Evolutionary conservation across 2,797 vertebrate species (phyloP).

Genomic region (Benthosema pterotum): DNA sequence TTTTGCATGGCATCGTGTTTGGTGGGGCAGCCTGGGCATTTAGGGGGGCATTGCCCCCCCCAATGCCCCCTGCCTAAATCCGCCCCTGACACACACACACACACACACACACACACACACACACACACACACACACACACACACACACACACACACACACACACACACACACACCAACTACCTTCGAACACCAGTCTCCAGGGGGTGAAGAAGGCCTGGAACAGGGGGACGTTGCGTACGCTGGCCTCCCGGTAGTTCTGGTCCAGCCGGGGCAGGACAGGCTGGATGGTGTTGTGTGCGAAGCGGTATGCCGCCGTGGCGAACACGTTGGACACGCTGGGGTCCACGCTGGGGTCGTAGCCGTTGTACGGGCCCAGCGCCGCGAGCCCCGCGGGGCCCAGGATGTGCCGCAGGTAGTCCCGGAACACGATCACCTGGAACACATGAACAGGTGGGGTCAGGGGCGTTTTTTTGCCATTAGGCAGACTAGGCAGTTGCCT

Average conservation of each 20-base stretch:
- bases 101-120: no score
- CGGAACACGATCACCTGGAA: slow-evolving; percentile 86
- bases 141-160: no score
- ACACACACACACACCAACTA: no score
- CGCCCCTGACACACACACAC: no score
- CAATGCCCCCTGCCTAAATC: no score
- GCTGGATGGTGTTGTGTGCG: slow-evolving; percentile 85
- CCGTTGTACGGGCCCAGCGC: slow-evolving; percentile 73
- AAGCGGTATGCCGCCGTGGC: slow-evolving; percentile 89
- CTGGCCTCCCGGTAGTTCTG: slow-evolving; percentile 61
- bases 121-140: no score
- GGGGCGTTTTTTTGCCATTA: no score
- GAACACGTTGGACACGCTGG: slow-evolving; percentile 86
- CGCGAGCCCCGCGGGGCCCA: slow-evolving; percentile 67
- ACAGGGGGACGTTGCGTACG: slow-evolving; percentile 72
- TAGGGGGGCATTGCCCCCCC: no score
- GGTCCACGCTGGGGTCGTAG: slow-evolving; percentile 81
- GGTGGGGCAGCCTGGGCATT: no score
- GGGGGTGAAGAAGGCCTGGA: slow-evolving; percentile 81
- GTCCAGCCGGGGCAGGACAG: slow-evolving; percentile 76
- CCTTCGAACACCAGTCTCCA: slow-evolving; percentile 87
- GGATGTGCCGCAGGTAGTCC: slow-evolving; percentile 86
- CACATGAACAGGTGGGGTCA: not conserved
- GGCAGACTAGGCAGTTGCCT: no score
- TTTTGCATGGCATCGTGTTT: no score